Percentiles rank a stretch among this genome's conserved stretches.
phyloP scores from a whole-genome alignment of 2,888 invertebrate genomes.

The Strigamia crassipes region DNA sequence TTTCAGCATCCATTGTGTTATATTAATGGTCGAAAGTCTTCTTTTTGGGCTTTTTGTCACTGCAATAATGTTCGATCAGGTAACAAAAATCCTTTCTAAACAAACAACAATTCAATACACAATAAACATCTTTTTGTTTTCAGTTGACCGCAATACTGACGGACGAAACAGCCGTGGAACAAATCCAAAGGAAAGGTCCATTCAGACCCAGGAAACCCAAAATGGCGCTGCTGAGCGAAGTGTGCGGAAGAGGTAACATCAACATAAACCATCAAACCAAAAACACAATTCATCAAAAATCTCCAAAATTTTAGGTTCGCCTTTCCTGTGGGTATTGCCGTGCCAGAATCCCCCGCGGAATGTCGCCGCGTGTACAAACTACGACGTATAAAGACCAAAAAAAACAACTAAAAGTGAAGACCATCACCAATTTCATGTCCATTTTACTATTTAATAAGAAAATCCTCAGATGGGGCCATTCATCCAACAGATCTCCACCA shows the following conservation, averaged over 20 bases:
- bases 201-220: conserved; percentile 64
- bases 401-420: too few species aligned
- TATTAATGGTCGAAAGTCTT: conserved; percentile 77
- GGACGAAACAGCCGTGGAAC: conserved; percentile 83
- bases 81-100: conserved; percentile 52
- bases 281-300: background rate
- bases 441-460: background rate
- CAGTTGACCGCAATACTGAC: conserved; percentile 81
- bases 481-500: background rate
- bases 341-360: conserved; percentile 65
- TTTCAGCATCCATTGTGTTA: conserved; percentile 79
- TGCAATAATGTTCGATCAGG: conserved; percentile 79
- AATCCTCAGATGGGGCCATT: background rate
- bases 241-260: conserved; percentile 70
- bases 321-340: conserved; percentile 73
- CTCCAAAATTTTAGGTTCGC: conserved; percentile 64
- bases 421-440: background rate
- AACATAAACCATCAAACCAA: background rate
- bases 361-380: conserved; percentile 59
- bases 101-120: background rate
- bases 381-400: conserved; percentile 56
- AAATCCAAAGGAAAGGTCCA: conserved; percentile 67
- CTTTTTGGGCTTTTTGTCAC: conserved; percentile 86
- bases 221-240: conserved; percentile 72
- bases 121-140: conserved; percentile 47